A percentile compares a stretch with the other conserved stretches of the same genome.
Conservation (phyloP, 2,797 vertebrate species). For the Cryptoblepharus egeriae region DNA sequence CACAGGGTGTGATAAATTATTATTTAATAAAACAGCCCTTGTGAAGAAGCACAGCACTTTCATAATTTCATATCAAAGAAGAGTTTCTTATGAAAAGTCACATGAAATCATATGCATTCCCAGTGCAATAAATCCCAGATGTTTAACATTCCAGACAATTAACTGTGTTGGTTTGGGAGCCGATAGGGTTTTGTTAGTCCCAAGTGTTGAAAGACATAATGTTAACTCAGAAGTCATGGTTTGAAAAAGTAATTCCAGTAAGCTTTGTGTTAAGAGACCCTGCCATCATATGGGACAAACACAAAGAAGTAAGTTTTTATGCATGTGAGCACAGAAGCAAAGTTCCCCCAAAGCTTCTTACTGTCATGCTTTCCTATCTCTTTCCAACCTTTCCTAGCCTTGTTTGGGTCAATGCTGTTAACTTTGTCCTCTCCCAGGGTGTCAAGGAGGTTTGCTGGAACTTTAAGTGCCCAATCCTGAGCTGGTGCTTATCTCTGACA, state of each 20-base stretch:
- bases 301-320: not conserved
- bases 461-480: no score
- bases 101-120: not conserved
- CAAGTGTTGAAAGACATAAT: not conserved
- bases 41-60: not conserved
- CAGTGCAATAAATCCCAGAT: not conserved
- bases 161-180: not conserved
- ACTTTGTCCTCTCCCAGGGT: not conserved
- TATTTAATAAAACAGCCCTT: conserved; percentile 7
- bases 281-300: no score
- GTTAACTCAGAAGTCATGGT: not conserved
- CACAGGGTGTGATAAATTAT: not conserved
- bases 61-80: not conserved
- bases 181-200: not conserved
- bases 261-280: no score
- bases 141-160: not conserved
- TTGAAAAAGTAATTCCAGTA: not conserved
- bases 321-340: not conserved
- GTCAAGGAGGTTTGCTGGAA: not conserved
- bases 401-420: not conserved
- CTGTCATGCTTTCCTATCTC: no score
- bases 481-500: no score
- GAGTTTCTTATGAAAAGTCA: conserved; percentile 25
- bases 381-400: not conserved
- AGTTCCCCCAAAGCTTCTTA: not conserved